phyloP scores from a whole-genome alignment of 2,113 vertebrate species.

The Poicephalus meyeri region DNA sequence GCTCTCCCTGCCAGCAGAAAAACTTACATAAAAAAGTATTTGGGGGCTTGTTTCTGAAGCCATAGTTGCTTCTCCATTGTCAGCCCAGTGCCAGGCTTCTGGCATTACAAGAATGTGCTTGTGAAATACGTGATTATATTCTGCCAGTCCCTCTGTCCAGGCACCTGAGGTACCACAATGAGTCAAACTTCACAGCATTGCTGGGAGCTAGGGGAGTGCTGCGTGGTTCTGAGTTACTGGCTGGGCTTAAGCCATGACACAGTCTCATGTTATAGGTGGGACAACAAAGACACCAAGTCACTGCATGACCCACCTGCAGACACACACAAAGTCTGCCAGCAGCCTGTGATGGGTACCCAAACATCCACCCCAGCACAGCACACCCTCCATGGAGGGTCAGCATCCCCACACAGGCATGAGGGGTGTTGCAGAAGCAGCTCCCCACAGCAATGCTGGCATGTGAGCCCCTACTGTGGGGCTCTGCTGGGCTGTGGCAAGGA shows the following conservation, averaged over 20 bases:
- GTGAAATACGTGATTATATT: neutral
- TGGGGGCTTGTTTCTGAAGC: neutral
- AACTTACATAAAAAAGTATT: neutral
- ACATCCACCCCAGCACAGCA: fast-evolving
- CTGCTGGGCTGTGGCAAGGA: neutral
- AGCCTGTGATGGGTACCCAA: neutral
- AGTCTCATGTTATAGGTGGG: neutral
- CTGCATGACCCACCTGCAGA: neutral
- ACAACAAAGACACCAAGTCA: neutral
- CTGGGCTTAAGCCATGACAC: neutral
- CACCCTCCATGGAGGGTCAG: neutral
- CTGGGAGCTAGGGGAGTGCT: neutral
- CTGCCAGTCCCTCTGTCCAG: neutral
- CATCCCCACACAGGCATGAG: fast-evolving
- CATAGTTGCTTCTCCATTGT: neutral
- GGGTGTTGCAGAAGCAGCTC: neutral
- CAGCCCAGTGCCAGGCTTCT: neutral
- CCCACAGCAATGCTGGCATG: fast-evolving
- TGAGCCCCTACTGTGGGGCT: neutral
- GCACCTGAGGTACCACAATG: neutral
- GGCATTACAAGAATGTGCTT: neutral
- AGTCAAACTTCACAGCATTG: neutral
- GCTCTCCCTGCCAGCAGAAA: neutral
- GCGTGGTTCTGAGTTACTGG: neutral
- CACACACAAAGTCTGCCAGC: fast-evolving